Percentiles rank a stretch among this genome's conserved stretches.
These are phyloP conservation scores for Buceros bicornis DNA, from an alignment of 2,797 vertebrate genomes.

Conservation along the genomic window DNA sequence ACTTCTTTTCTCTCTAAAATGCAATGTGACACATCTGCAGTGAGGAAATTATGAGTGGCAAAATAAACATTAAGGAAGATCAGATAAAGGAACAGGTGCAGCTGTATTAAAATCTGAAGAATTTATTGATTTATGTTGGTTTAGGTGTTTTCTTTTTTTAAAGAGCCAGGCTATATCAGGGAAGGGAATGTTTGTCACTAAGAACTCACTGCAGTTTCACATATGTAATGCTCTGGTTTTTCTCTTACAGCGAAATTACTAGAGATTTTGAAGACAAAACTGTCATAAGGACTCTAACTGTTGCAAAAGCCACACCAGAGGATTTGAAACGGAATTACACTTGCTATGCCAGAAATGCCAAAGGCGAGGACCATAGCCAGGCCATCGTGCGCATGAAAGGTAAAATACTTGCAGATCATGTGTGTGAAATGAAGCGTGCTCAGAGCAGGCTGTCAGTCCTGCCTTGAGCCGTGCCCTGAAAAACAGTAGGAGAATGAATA, in stretches of 20 bases:
- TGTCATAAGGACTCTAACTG: conserved; percentile 74
- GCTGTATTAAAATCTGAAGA: conserved; percentile 19
- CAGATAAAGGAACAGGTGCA: conserved; percentile 8
- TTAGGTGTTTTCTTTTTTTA: background rate
- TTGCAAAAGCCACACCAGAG: conserved; percentile 82
- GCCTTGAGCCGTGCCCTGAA: background rate
- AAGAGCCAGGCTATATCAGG: background rate
- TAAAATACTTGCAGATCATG: conserved; percentile 61
- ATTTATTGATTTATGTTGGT: background rate
- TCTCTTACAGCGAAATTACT: conserved; percentile 58
- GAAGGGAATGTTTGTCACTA: background rate
- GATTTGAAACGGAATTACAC: conserved; percentile 87
- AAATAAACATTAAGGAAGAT: conserved; percentile 50
- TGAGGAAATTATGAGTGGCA: background rate
- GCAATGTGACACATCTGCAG: background rate
- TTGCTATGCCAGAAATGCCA: conserved; percentile 86
- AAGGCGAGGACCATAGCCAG: conserved; percentile 72
- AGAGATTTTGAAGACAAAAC: conserved; percentile 69
- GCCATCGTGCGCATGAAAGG: conserved; percentile 85
- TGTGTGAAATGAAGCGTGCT: background rate
- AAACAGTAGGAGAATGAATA: background rate
- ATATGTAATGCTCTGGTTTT: background rate
- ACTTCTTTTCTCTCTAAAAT: conserved; percentile 10
- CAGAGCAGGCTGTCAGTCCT: background rate
- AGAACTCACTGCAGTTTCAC: background rate